Evolutionary conservation across 2,113 vertebrate genomes (phyloP).

Genomic region (Morone saxatilis): DNA sequence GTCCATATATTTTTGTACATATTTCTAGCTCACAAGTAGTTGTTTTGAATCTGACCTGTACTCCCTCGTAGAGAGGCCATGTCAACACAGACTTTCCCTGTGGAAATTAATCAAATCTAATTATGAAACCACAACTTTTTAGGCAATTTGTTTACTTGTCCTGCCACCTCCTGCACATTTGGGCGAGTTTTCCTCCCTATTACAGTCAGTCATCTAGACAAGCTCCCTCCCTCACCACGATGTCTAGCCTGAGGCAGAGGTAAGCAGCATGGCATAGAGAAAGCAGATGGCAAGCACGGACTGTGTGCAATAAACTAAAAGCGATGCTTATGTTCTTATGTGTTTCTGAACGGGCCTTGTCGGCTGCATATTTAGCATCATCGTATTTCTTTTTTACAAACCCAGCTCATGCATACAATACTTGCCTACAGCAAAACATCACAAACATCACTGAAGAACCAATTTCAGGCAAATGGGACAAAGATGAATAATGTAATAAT

Average conservation of each 20-base stretch:
- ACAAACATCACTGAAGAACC: conserved; percentile 3
- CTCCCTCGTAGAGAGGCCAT: neutral
- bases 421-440: conserved; percentile 13
- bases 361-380: conserved; percentile 9
- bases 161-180: conserved; percentile 28
- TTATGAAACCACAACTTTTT: conserved; percentile 7
- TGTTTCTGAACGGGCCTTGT: neutral
- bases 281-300: conserved; percentile 46
- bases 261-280: neutral
- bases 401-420: conserved; percentile 11
- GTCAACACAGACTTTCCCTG: neutral
- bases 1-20: neutral
- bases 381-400: conserved; percentile 11
- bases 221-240: neutral
- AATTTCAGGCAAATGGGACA: conserved; percentile 23
- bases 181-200: neutral
- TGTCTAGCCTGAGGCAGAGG: neutral
- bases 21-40: neutral
- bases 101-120: conserved; percentile 19
- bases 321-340: neutral
- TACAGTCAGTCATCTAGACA: conserved; percentile 28
- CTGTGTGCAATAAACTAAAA: conserved; percentile 40
- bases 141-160: conserved; percentile 9
- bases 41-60: neutral
- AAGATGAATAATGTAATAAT: conserved; percentile 29